Evolutionary conservation across 64 coral and sea anemone species (phyloP), one percentile per base, ranked within the genome.

Genomic region (Stichodactyla helianthus): DNA sequence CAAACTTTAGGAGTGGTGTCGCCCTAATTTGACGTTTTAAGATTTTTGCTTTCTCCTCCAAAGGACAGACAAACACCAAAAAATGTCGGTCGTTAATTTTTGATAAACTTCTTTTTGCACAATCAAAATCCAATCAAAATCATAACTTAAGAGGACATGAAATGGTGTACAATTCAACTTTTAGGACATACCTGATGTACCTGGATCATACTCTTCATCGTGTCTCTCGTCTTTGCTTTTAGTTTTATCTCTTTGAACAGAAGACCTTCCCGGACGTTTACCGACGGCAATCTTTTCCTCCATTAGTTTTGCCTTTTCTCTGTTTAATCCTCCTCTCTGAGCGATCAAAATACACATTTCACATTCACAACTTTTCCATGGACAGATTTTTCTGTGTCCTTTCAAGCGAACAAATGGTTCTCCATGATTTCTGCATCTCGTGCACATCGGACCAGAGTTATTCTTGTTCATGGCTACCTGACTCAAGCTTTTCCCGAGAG

Each of bases 311-410:
- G 78, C 35, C 50, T 81, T 81, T 52, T 81, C 50, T 52, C 78
- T 51, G 20, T 81, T 81, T 54, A 81, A 52, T 9, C 53, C 83
- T 84, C 83, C 83, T 84, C 83, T 58, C 61, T 84, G 52, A 27
- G 27, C 59, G 10, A 84, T 84, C 83, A 84, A 61, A 61, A 84
- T 84, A 25, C 83, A 84, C 59, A 60, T 84, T 10, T 63, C 55
- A 16, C 83, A 84, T 11, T 55, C 27, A 54, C 83, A 84, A 10
- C 1, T 63, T 60, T 31, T 55, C 53, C 55, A 60, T 4, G n/a
- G 83, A 17, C 83, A 84, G 31, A 58, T 50, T 50, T 84, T 84
- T 51, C 83, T 60, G n/a, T 84, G 83, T 16, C 83, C 83, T 19
- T 84, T 84, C 54, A 84, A 54, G 53, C 15, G 83, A 63, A 84